Evolutionary conservation across 1,140 invertebrate genomes (phyloP).

Genomic region (Apis dorsata): DNA sequence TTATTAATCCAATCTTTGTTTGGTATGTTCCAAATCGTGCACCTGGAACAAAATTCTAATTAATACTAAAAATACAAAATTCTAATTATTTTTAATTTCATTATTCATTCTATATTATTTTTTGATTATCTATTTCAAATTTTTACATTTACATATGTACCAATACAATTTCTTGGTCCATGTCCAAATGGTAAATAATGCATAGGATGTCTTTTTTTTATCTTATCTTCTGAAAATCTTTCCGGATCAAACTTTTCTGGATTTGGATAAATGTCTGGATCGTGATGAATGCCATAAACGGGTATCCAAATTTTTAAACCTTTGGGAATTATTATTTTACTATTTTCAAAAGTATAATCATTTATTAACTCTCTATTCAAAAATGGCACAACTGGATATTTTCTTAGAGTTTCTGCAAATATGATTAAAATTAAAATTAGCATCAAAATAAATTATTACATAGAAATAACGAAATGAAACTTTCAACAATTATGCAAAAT

Average conservation of each 20-base stretch:
- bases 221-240: constrained; percentile 58
- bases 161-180: constrained; percentile 87
- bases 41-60: too few relatives aligned
- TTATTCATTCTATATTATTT: too few relatives aligned
- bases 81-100: too few relatives aligned
- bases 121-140: too few relatives aligned
- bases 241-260: too few relatives aligned
- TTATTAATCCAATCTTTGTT: too few relatives aligned
- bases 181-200: constrained; percentile 86
- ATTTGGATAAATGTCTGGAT: too few relatives aligned
- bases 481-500: too few relatives aligned
- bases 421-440: background rate
- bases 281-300: constrained; percentile 79
- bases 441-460: too few relatives aligned
- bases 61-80: too few relatives aligned
- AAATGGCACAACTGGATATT: constrained; percentile 80
- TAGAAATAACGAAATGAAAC: too few relatives aligned
- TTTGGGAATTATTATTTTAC: constrained; percentile 75
- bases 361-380: constrained; percentile 77
- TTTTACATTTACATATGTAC: constrained; percentile 73
- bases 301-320: constrained; percentile 77
- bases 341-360: constrained; percentile 78
- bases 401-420: constrained; percentile 82
- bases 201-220: constrained; percentile 74
- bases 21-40: too few relatives aligned